Conservation (phyloP, 2,888 invertebrate genomes). For the Tipula helvola region DNA sequence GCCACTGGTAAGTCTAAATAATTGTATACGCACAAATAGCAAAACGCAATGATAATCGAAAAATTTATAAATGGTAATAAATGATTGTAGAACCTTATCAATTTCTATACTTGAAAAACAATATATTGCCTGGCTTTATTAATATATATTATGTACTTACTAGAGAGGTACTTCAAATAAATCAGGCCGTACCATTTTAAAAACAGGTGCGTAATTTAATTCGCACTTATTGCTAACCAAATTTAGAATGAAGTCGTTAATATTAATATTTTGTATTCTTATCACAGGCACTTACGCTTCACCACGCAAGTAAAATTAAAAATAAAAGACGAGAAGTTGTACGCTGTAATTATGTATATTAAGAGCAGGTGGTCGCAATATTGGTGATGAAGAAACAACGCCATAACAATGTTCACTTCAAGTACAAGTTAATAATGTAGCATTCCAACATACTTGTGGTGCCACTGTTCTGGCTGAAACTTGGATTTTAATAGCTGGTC, state of each 20-base stretch:
- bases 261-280: not conserved
- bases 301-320: not conserved
- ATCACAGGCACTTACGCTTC: not conserved
- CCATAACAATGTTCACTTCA: conserved; percentile 6
- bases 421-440: not conserved
- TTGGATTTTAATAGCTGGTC: not conserved
- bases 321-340: too few relatives aligned
- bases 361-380: not conserved
- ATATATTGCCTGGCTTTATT: not conserved
- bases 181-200: not conserved
- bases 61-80: too few relatives aligned
- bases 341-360: too few relatives aligned
- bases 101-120: not conserved
- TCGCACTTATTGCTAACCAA: not conserved
- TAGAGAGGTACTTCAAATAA: too few relatives aligned
- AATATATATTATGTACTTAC: not conserved
- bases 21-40: too few relatives aligned
- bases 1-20: too few relatives aligned
- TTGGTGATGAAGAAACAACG: not conserved
- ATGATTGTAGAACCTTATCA: too few relatives aligned
- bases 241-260: not conserved
- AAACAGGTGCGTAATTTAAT: not conserved
- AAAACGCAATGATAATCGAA: too few relatives aligned
- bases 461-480: not conserved
- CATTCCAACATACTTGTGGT: not conserved